Evolutionary conservation across 2,888 invertebrate genomes (phyloP).

Genomic region (Polydesmus complanatus): DNA sequence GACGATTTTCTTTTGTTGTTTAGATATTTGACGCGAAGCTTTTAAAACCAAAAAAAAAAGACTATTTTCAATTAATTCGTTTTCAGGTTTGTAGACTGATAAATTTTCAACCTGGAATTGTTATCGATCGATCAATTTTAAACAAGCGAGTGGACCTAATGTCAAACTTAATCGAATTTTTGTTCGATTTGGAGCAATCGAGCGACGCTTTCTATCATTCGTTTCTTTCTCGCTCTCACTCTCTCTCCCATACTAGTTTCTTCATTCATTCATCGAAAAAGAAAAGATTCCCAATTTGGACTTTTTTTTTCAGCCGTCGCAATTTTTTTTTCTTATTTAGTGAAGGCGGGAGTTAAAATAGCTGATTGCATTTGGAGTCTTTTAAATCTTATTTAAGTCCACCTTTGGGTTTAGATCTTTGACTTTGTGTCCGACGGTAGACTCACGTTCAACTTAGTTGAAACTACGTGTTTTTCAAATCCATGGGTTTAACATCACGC

Average conservation of each 20-base stretch:
- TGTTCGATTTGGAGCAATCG: too few species aligned
- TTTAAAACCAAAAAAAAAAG: too few species aligned
- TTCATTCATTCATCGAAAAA: background rate
- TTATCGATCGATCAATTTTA: too few species aligned
- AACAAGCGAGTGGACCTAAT: too few species aligned
- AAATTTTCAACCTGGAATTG: too few species aligned
- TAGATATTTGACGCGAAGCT: too few species aligned
- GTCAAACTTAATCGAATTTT: too few species aligned
- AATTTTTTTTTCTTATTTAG: too few species aligned
- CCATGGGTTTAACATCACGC: background rate
- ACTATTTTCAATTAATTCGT: too few species aligned
- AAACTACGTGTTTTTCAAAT: background rate
- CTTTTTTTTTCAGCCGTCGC: background rate
- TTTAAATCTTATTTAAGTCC: background rate
- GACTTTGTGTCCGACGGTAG: background rate
- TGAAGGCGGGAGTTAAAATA: background rate
- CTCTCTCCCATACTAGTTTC: background rate
- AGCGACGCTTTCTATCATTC: background rate
- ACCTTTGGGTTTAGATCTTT: background rate
- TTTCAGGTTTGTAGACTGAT: too few species aligned
- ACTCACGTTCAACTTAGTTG: background rate
- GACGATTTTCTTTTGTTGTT: too few species aligned
- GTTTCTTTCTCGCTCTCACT: background rate
- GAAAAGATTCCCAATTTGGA: background rate
- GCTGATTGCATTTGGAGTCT: background rate